A percentile compares a stretch with the other conserved stretches of the same genome.
Evolutionary conservation across 2,888 invertebrate species (phyloP).

Genomic region (Scelioninae gen. 2): DNA sequence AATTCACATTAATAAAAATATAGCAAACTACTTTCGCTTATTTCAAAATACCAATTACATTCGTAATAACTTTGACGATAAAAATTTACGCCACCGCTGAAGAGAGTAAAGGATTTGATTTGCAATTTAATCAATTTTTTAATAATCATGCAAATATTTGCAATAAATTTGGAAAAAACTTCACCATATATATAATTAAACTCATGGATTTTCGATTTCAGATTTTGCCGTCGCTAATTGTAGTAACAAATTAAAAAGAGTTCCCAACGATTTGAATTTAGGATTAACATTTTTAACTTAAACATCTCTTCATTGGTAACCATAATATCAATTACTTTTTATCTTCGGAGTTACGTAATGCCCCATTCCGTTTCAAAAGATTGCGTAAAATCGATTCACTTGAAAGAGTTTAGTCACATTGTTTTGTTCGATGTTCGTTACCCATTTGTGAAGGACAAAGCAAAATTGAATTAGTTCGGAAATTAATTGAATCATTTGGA

Average conservation of each 20-base stretch:
- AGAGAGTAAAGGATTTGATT: too few relatives aligned
- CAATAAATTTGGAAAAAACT: too few relatives aligned
- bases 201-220: too few relatives aligned
- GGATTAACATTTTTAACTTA: slow-evolving; percentile 24
- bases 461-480: slow-evolving; percentile 15
- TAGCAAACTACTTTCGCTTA: too few relatives aligned
- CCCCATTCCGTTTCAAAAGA: slow-evolving; percentile 8
- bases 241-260: slow-evolving; percentile 23
- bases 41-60: too few relatives aligned
- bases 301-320: slow-evolving; percentile 27
- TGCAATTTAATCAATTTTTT: too few relatives aligned
- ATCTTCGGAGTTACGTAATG: slow-evolving; percentile 12
- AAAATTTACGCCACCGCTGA: too few relatives aligned
- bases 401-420: slow-evolving; percentile 26
- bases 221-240: slow-evolving; percentile 14
- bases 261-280: slow-evolving; percentile 5
- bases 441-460: background rate
- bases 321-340: slow-evolving; percentile 38
- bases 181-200: too few relatives aligned
- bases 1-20: too few relatives aligned
- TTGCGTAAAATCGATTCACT: slow-evolving; percentile 17
- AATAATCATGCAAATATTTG: too few relatives aligned
- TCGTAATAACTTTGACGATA: too few relatives aligned
- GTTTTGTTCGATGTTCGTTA: slow-evolving; percentile 9
- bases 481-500: background rate